Evolutionary conservation across 2,113 vertebrate species (phyloP).

Genomic region (Macquaria ambigua): DNA sequence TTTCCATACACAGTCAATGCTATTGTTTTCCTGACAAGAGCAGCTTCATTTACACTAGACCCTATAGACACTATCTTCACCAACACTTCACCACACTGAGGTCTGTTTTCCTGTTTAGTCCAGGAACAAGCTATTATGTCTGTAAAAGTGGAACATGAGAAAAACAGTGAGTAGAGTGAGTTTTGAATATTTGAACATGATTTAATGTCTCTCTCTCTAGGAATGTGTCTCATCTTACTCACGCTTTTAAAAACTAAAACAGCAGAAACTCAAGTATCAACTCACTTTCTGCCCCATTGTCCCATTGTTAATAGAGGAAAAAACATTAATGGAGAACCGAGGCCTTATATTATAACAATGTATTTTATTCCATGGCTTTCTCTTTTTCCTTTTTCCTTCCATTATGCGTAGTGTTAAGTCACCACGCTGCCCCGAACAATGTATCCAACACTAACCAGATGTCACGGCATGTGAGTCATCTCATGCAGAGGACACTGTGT

Average conservation of each 20-base stretch:
- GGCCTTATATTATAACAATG: conserved; percentile 61
- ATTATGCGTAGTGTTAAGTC: conserved; percentile 65
- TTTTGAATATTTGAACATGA: not conserved
- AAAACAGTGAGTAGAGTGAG: not conserved
- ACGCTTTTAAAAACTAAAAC: not conserved
- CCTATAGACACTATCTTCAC: conserved; percentile 16
- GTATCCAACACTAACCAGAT: conserved; percentile 76
- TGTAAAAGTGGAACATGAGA: not conserved
- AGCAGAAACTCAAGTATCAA: not conserved
- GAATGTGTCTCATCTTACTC: not conserved
- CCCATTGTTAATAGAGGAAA: conserved; percentile 68
- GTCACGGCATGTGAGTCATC: conserved; percentile 76
- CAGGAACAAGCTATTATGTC: not conserved
- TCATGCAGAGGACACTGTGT: conserved; percentile 50
- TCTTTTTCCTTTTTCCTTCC: conserved; percentile 75
- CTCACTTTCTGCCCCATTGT: conserved; percentile 7
- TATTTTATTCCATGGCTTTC: conserved; percentile 71
- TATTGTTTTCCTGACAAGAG: conserved; percentile 41
- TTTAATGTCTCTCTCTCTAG: not conserved
- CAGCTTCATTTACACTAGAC: conserved; percentile 42
- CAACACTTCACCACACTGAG: not conserved
- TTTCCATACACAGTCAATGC: conserved; percentile 61
- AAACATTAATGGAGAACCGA: conserved; percentile 47
- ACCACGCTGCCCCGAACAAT: conserved; percentile 69
- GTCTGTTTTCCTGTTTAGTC: not conserved